Evolutionary conservation across 1,140 invertebrate genomes (phyloP).

Genomic region (Tenebrio molitor): DNA sequence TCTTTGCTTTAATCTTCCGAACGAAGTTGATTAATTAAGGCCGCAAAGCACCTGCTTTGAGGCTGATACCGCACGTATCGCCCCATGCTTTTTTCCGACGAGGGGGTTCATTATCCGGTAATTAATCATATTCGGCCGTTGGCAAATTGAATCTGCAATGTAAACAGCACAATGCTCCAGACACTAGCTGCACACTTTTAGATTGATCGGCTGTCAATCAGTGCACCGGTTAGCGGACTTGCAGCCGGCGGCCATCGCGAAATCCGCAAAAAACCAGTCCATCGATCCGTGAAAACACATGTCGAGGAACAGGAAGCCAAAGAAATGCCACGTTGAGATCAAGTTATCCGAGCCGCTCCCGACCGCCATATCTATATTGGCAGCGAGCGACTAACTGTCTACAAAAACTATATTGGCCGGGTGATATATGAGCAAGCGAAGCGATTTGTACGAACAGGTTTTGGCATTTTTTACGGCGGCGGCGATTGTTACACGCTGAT

Average conservation of each 20-base stretch:
- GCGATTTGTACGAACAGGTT: conserved; percentile 26
- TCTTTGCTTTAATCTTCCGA: background rate
- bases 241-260: background rate
- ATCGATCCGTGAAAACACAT: conserved; percentile 8
- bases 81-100: background rate
- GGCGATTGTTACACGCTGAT: background rate
- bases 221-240: background rate
- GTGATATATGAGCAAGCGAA: conserved; percentile 1
- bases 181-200: background rate
- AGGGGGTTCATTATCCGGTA: background rate
- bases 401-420: conserved; percentile 42
- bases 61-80: background rate
- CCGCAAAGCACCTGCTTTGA: background rate
- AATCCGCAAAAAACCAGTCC: background rate
- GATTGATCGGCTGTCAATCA: conserved; percentile 7
- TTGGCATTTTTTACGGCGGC: conserved; percentile 41
- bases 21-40: conserved; percentile 2
- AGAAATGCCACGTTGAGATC: conserved; percentile 38
- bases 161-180: conserved; percentile 4
- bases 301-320: conserved; percentile 8
- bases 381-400: conserved; percentile 34
- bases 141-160: conserved; percentile 23
- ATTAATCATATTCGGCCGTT: conserved; percentile 16
- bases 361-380: conserved; percentile 40
- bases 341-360: conserved; percentile 32